These are phyloP conservation scores for Palythoa caribaeorum DNA, from an alignment of 92 coral and sea anemone species.

Conservation along the genomic window DNA sequence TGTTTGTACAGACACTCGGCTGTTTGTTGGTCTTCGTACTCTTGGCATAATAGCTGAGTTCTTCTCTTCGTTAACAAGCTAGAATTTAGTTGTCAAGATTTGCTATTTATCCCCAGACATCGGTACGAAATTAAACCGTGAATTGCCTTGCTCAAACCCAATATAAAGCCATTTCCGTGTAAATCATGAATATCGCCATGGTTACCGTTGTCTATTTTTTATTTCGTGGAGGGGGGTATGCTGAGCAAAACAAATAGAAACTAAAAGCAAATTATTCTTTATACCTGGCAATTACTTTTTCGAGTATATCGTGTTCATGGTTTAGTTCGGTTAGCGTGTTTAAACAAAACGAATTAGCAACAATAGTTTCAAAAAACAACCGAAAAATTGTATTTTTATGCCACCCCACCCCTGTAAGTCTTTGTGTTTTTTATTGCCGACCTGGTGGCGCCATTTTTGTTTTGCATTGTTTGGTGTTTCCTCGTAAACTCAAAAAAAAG, in stretches of 20 bases:
- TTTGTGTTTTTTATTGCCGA: neutral
- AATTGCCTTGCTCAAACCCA: neutral
- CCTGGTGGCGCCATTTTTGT: conserved; percentile 58
- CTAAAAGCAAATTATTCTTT: neutral
- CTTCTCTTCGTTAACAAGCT: neutral
- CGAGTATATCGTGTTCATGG: neutral
- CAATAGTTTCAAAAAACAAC: neutral
- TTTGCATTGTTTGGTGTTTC: neutral
- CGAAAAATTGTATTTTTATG: neutral
- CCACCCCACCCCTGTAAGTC: conserved; percentile 48
- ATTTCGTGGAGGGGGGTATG: conserved; percentile 49
- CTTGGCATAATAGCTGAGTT: conserved; percentile 66
- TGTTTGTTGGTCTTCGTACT: conserved; percentile 64
- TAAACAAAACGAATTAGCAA: neutral
- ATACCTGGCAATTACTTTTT: neutral
- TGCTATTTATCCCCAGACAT: neutral
- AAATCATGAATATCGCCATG: conserved; percentile 80
- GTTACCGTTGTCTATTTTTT: conserved; percentile 50
- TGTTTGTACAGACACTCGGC: conserved; percentile 97
- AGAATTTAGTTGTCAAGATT: conserved; percentile 65
- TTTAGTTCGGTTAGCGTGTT: neutral
- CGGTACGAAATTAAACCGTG: neutral
- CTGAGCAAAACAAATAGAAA: neutral
- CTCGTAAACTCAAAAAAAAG: neutral
- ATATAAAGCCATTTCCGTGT: conserved; percentile 68